Evolutionary conservation across 2,113 vertebrate species (phyloP).

Genomic region (Neomonachus schauinslandi): DNA sequence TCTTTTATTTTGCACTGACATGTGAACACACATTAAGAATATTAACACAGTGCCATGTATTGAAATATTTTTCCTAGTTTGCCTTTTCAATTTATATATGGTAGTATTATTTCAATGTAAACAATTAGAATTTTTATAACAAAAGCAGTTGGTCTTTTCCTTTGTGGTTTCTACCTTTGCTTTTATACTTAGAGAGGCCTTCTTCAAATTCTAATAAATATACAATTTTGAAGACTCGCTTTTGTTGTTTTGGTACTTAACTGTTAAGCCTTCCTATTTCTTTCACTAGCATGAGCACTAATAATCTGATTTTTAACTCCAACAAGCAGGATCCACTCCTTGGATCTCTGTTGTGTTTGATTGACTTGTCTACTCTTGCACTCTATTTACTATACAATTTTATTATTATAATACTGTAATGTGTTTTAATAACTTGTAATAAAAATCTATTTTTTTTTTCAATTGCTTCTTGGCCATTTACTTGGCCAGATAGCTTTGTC

Average conservation of each 20-base stretch:
- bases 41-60: not conserved
- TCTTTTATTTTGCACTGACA: not conserved
- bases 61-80: not conserved
- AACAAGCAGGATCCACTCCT: not conserved
- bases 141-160: not conserved
- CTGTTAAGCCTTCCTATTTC: not conserved
- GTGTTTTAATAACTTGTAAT: not conserved
- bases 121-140: not conserved
- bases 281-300: not conserved
- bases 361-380: not conserved
- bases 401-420: not conserved
- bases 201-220: not conserved
- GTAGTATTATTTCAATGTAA: not conserved
- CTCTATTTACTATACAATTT: not conserved
- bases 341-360: not conserved
- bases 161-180: not conserved
- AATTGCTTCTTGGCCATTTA: not conserved
- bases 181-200: not conserved
- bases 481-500: not conserved
- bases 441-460: not conserved
- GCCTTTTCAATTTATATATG: not conserved
- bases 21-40: not conserved
- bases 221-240: not conserved
- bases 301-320: not conserved
- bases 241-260: not conserved